Evolutionary conservation across 2,113 vertebrate species (phyloP), one percentile per base, ranked within the genome.

Genomic region (Perognathus longimembris): DNA sequence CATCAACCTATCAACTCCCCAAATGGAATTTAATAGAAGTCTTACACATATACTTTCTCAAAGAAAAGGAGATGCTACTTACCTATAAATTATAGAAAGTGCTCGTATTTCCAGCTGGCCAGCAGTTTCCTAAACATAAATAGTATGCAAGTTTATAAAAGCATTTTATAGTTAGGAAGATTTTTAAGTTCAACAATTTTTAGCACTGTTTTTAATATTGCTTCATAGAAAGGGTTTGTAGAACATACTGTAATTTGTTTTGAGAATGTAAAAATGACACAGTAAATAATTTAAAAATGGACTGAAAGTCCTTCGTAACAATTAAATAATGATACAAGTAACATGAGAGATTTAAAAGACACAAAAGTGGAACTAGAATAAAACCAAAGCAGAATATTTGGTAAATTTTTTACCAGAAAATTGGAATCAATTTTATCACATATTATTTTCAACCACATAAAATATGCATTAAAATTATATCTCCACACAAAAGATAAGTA

Each of bases 91-190:
- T 93, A 98, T 92, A 42, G 99, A 99, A 95, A 99, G 98, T 73
- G 99, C 99, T 95, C 98, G 99, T 95, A 99, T 99, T 97, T 99
- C 99, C 98, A 99, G 98, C 85, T 99, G 99, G 59, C 99, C 99
- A 97, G 99, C 99, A 20, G 98, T 99, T 98, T 99, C 99, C 99
- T 99, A 89, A 30, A 90, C 7, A 95, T 64, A 96, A 95, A 96
- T 28, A 92, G 61, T 38, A 59, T 59, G 81, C 57, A 93, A 89
- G 40, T 70, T 94, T 92, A 85, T 30, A 73, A 82, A 95, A 91
- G 32, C 36, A 85, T 91, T 86, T 67, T 85, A 36, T 32, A 95
- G 36, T 54, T 93, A 86, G 18, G 34, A 91, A 54, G 17, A 59
- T 81, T 32, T 82, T 7, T 18, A 95, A 92, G 28, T 89, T 90